A percentile compares a stretch with the other conserved stretches of the same genome.
phyloP scores from a whole-genome alignment of 2,797 vertebrate genomes.

The Tragelaphus oryx region DNA sequence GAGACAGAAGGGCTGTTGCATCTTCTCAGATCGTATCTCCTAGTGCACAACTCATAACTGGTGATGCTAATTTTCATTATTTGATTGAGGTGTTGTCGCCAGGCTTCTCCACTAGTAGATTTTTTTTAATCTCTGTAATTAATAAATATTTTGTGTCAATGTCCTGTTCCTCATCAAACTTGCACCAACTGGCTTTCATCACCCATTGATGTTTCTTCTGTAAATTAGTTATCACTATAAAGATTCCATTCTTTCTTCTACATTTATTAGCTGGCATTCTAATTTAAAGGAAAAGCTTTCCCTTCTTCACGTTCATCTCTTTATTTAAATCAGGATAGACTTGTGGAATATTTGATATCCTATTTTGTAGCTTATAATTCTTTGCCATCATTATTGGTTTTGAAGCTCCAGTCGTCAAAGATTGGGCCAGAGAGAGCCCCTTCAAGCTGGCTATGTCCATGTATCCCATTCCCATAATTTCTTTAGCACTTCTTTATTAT shows the following conservation, averaged over 20 bases:
- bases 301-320: not conserved
- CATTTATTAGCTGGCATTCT: not conserved
- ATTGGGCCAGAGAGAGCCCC: not conserved
- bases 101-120: not conserved
- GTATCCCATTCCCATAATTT: not conserved
- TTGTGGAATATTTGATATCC: not conserved
- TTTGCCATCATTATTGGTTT: not conserved
- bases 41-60: not conserved
- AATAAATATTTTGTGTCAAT: not conserved
- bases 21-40: not conserved
- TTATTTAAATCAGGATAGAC: constrained; percentile 5
- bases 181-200: not conserved
- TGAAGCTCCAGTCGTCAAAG: not conserved
- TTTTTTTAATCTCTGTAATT: not conserved
- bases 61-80: not conserved
- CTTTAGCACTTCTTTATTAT: not conserved
- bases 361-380: not conserved
- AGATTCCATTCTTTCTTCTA: not conserved
- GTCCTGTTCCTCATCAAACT: not conserved
- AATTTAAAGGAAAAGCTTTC: not conserved
- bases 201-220: not conserved
- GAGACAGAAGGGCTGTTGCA: not conserved
- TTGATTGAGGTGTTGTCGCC: not conserved
- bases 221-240: not conserved
- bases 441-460: not conserved